Base-by-base conservation (phyloP, 2,888 invertebrate species). In the Papilio demoleus region DNA sequence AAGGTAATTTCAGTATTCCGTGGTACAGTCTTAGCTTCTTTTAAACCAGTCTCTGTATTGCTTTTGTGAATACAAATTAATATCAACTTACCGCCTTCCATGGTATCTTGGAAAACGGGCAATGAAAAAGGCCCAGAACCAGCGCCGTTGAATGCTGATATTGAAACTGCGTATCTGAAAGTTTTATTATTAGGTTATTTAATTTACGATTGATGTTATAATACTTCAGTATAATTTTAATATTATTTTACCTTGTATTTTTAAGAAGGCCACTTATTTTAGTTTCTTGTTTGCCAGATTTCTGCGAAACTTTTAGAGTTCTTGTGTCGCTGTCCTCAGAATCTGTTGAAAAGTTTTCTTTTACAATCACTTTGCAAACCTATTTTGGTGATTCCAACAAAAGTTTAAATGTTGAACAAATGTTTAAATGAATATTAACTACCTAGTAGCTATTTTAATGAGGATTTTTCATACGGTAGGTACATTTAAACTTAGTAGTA, bases 91-190 rank as follows among this genome's bases (percentile, higher is more conserved):
- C 96, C 96, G 88, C 97, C 97, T 93, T 97, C 97, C 74, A 97
- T 94, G 0, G 98, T 98, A 61, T 96, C 96, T 64, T 96, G 96
- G 72, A 95, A 94, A 1, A 96, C 94, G 36, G 96, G 95, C 9
- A 95, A 88, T 2, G 97, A 97, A 73, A 95, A 94, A 0, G 97
- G 97, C 0, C 98, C 97, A 12, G 95, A 94, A 0, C 97, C 97
- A 24, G 97, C 95, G 72, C 95, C 95, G 78, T 97, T 98, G 81
- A 96, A 96, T 0, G 97, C 97, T 73, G 96, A 94, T 64, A 98
- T 95, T 5, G 96, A 95, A 4, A 98, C 95, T 66, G 96, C 95
- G 86, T 98, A 98, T 74, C 96, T 95, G 19, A 94, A 81, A 58
- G 9, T 53, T 27, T 31, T 31, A 6, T 31, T 31, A 31, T 31